Base-by-base conservation (phyloP, 2,113 vertebrate species). In the Microtus pennsylvanicus region DNA sequence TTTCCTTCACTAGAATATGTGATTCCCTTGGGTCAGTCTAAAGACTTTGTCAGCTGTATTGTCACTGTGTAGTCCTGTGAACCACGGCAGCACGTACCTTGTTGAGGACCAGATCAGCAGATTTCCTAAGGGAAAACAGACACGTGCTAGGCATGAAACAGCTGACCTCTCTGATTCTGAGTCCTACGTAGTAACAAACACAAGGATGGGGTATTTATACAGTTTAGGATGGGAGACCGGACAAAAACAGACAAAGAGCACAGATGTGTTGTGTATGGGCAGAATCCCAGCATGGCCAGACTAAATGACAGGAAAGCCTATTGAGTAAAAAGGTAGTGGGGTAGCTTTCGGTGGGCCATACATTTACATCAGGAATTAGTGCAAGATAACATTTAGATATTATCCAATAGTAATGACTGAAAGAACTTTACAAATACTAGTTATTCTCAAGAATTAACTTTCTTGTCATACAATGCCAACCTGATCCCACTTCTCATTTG, bases 401-500 rank as follows among this genome's bases (percentile, higher is more conserved):
- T 52, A 50, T 50, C 12, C 50, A 11, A 50, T 50, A 50, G 12
- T 50, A 90, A 63, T 78, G 22, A 82, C 21, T 35, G 14, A 95
- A 94, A 93, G 9, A 95, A 63, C 65, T 10, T 1, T 63, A 47
- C 77, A 77, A 77, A 35, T 26, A 14, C 22, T 63, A 42, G 22
- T 28, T 52, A 28, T 14, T 93, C 45, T 93, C 13, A 74, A 72
- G 17, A 75, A 63, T n/a, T 82, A 95, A 83, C 52, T 74, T 77
- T 76, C 21, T 55, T 50, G 14, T 88, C 38, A 35, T 0, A 24
- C 61, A 70, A 86, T 55, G 3, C 67, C 82, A 93, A 17, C 5
- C 1, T 13, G 38, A 45, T 83, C 38, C 90, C 13, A 50, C 67
- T 91, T 93, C 89, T 94, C 76, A 85, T 91, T 96, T 89, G 16